Percentiles rank a stretch among this genome's conserved stretches.
Conservation (phyloP, 1,140 invertebrate genomes). For the Chelonus insularis region DNA sequence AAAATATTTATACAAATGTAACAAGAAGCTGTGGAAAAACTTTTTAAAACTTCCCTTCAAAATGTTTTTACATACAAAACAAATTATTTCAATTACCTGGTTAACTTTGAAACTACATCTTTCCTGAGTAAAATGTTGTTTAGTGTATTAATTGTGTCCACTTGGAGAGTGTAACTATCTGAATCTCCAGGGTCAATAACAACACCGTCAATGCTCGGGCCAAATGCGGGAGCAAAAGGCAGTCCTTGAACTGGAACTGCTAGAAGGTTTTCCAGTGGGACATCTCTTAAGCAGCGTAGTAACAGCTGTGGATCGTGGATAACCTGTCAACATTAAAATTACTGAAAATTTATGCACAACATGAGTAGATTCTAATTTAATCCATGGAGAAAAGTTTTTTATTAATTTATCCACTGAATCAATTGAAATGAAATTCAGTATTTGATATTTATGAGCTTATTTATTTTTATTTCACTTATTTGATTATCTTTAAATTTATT, state of each 20-base stretch:
- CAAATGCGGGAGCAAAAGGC: slow-evolving; percentile 85
- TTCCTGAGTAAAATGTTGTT: slow-evolving; percentile 77
- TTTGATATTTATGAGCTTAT: neutral
- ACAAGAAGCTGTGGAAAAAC: no score
- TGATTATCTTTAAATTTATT: no score
- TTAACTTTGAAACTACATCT: slow-evolving; percentile 72
- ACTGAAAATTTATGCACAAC: neutral
- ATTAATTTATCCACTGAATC: no score
- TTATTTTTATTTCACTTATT: no score
- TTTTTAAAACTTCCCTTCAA: neutral
- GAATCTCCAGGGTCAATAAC: slow-evolving; percentile 76
- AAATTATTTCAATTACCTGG: slow-evolving; percentile 57
- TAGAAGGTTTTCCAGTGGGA: slow-evolving; percentile 72
- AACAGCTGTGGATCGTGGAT: slow-evolving; percentile 58
- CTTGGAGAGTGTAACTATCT: slow-evolving; percentile 58
- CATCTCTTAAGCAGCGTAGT: slow-evolving; percentile 81
- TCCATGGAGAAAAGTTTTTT: neutral
- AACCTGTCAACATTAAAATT: slow-evolving; percentile 35
- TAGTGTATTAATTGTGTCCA: slow-evolving; percentile 71
- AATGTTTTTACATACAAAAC: neutral
- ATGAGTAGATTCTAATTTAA: neutral
- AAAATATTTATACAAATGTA: no score
- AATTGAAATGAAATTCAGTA: no score
- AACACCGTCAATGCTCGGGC: slow-evolving; percentile 89
- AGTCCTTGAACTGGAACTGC: slow-evolving; percentile 77